Percentiles rank a stretch among this genome's conserved stretches.
Evolutionary conservation across 2,113 vertebrate genomes (phyloP).

Genomic region (Rynchops niger): DNA sequence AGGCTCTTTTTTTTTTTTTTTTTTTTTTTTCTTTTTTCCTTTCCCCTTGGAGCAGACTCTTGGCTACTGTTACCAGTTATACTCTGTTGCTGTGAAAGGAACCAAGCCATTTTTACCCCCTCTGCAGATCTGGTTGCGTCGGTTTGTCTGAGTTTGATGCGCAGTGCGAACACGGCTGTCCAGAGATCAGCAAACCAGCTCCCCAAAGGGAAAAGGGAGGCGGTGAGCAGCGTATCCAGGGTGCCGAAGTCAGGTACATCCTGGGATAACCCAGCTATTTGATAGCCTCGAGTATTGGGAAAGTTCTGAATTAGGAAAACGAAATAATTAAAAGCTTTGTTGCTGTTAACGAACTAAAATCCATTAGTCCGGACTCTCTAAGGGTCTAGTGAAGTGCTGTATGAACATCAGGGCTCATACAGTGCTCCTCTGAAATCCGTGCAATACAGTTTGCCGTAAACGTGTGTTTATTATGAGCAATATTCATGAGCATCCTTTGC

Average conservation of each 20-base stretch:
- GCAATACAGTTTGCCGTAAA: neutral
- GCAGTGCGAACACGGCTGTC: neutral
- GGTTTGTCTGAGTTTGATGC: fast-evolving
- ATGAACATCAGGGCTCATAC: neutral
- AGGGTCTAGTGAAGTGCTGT: neutral
- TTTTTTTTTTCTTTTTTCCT: too few relatives aligned
- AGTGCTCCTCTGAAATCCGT: neutral
- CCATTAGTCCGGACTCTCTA: neutral
- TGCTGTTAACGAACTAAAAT: neutral
- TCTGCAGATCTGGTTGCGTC: neutral
- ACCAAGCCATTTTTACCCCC: slow-evolving; percentile 40
- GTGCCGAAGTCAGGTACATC: neutral
- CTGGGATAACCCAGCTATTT: neutral
- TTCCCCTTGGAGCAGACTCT: neutral
- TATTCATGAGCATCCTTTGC: neutral
- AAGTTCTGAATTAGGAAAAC: neutral
- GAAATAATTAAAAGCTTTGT: neutral
- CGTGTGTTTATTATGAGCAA: neutral
- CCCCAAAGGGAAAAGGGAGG: neutral
- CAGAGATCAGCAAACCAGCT: neutral
- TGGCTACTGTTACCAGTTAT: neutral
- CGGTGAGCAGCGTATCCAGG: neutral
- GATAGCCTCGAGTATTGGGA: neutral
- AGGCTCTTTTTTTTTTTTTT: neutral
- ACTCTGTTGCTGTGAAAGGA: slow-evolving; percentile 39